Evolutionary conservation across 2,888 invertebrate genomes (phyloP), one percentile per base, ranked within the genome.

Genomic region (Nephrotoma flavescens): DNA sequence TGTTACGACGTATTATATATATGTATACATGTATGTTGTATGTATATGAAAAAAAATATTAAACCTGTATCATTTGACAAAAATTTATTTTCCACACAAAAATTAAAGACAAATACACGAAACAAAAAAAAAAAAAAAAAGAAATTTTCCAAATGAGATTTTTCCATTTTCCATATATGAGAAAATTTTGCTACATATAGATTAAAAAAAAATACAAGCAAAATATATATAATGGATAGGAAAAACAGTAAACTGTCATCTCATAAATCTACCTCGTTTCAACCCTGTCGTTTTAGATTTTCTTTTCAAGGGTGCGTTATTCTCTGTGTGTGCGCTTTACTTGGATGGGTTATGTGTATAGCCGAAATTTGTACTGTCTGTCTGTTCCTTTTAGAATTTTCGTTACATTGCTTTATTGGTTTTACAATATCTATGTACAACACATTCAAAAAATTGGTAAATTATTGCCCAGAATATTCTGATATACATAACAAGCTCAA

Each of bases 211-310:
- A 84, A 84, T 71, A 71, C 31, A 71, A 52, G 71, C 71, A 71
- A 71, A 19, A 71, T 71, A 71, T 15, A 52, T 71, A 71, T 71
- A 71, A 41, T 84, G 19, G 42, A 84, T 84, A 42, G 42, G 42
- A 84, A 84, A 84, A 84, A 42, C 84, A 84, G 84, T 42, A 84
- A 84, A 84, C 84, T 84, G 84, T 84, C 84, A 84, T 84, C 44
- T 42, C 42, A 87, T 87, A 87, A 87, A 87, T 87, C 87, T 87
- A 86, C 86, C 86, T 87, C 86, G 86, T 86, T 86, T 87, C 86
- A 86, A 87, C 86, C 87, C 86, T 87, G 87, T 86, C 87, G 86
- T 71, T 87, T 87, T 86, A 84, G 85, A 86, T 71, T 86, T 85
- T 87, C 45, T 84, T 42, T 84, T 41, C 41, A 42, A 42, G 84